Evolutionary conservation across 2,888 invertebrate genomes (phyloP), one percentile per base, ranked within the genome.

Genomic region (Lymantria monacha): DNA sequence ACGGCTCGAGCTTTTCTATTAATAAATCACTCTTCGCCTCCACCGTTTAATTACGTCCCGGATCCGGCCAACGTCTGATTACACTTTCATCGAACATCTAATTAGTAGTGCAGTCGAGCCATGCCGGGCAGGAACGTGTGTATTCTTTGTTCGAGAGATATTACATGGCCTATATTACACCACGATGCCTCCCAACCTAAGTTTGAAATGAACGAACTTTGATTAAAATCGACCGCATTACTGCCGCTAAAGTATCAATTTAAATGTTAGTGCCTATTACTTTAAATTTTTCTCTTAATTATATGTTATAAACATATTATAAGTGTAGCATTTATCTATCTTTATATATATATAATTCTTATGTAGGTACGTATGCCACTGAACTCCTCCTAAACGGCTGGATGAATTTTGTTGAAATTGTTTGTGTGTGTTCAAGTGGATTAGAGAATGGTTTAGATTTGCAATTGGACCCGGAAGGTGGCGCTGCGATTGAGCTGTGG

Each of bases 41-140:
- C 81, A 79, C 84, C 87, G 84, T 90, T 91, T 91, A 91, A 91
- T 91, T 91, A 90, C 91, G 85, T 81, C 84, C 87, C 80, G 84
- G 87, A 87, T 88, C 87, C 85, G 83, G 79, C 82, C 87, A 79
- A 77, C 86, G 87, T 87, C 87, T 89, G 90, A 91, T 91, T 89
- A 91, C 91, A 89, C 83, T 90, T 88, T 90, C 89, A 90, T 91
- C 88, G 91, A 90, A 89, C 90, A 87, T 89, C 87, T 91, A 90
- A 91, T 90, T 90, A 89, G 87, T 80, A 87, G 85, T 89, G 89
- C 91, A 89, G 83, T 76, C 79, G 76, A 76, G 74, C 70, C 72
- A 72, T 66, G 66, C 66, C 69, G 57, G 63, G 57, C 65, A 66
- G 74, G 79, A 74, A 79, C 82, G 83, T 82, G 79, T 86, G 85